A percentile compares a stretch with the other conserved stretches of the same genome.
These are phyloP conservation scores for Chanos chanos DNA, from an alignment of 2,797 vertebrate genomes.

Conservation along the genomic window DNA sequence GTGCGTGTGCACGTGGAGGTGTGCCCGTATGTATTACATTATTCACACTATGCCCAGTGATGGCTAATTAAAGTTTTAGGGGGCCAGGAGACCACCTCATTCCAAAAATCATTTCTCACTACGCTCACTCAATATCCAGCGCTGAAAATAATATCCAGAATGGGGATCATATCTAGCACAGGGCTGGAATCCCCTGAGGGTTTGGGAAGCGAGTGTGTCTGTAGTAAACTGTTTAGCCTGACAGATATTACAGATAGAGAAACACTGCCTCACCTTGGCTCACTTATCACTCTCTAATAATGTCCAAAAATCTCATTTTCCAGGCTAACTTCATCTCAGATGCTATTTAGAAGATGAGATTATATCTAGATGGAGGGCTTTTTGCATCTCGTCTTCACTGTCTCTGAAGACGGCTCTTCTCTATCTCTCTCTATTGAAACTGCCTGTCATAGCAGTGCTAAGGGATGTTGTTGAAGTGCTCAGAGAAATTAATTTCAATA, in stretches of 20 bases:
- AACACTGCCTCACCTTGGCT: conserved; percentile 29
- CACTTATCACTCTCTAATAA: conserved; percentile 43
- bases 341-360: conserved; percentile 41
- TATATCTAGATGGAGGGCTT: conserved; percentile 36
- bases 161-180: conserved; percentile 37
- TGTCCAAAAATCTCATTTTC: conserved; percentile 45
- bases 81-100: conserved; percentile 41
- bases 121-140: conserved; percentile 42
- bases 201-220: conserved; percentile 42
- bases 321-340: conserved; percentile 37
- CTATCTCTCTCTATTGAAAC: background rate
- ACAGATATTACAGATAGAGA: conserved; percentile 45
- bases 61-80: conserved; percentile 54
- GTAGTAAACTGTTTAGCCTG: conserved; percentile 51
- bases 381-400: conserved; percentile 34
- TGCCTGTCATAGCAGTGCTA: conserved; percentile 13
- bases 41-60: conserved; percentile 46
- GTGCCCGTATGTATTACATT: conserved; percentile 47
- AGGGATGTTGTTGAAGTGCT: no score
- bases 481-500: no score
- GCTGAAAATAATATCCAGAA: conserved; percentile 41
- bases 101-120: conserved; percentile 48
- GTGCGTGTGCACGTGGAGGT: conserved; percentile 36
- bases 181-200: conserved; percentile 40
- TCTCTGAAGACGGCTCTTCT: conserved; percentile 8